These are phyloP conservation scores for Zoanthus gigantus DNA, from an alignment of 92 coral and sea anemone genomes.

Conservation along the genomic window DNA sequence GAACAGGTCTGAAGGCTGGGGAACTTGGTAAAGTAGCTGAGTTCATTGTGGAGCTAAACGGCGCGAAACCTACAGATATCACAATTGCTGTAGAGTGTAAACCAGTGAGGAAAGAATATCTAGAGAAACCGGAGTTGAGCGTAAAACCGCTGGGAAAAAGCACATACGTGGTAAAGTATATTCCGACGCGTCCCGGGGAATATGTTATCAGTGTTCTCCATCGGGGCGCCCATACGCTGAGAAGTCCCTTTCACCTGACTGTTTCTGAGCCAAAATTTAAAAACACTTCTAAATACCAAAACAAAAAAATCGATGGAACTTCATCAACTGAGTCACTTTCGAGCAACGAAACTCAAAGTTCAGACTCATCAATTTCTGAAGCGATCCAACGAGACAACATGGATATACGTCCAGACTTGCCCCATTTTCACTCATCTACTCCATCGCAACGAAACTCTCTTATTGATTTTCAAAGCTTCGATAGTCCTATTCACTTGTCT, in stretches of 20 bases:
- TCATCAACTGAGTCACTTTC: constrained; percentile 37
- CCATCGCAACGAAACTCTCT: neutral
- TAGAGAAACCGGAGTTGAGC: constrained; percentile 88
- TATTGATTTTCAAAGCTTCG: neutral
- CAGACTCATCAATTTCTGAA: constrained; percentile 4
- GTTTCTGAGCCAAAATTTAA: constrained; percentile 68
- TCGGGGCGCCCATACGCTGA: constrained; percentile 91
- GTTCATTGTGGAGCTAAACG: constrained; percentile 89
- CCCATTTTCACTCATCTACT: constrained; percentile 26
- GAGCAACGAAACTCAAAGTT: constrained; percentile 22
- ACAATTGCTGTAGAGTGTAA: constrained; percentile 98
- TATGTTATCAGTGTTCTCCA: constrained; percentile 90
- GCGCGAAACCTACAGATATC: constrained; percentile 93
- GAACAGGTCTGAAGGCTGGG: constrained; percentile 85
- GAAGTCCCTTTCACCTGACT: constrained; percentile 93
- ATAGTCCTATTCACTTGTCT: constrained; percentile 26
- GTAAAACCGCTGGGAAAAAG: constrained; percentile 91
- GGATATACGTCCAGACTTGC: neutral
- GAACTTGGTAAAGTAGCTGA: constrained; percentile 94
- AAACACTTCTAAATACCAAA: constrained; percentile 9
- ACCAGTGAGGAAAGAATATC: constrained; percentile 74
- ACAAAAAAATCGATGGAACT: neutral
- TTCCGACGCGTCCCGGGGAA: constrained; percentile 92
- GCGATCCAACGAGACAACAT: neutral
- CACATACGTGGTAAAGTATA: constrained; percentile 90